Percentiles rank a stretch among this genome's conserved stretches.
Conservation (phyloP, 1,140 invertebrate genomes). For the Drosophila busckii region DNA sequence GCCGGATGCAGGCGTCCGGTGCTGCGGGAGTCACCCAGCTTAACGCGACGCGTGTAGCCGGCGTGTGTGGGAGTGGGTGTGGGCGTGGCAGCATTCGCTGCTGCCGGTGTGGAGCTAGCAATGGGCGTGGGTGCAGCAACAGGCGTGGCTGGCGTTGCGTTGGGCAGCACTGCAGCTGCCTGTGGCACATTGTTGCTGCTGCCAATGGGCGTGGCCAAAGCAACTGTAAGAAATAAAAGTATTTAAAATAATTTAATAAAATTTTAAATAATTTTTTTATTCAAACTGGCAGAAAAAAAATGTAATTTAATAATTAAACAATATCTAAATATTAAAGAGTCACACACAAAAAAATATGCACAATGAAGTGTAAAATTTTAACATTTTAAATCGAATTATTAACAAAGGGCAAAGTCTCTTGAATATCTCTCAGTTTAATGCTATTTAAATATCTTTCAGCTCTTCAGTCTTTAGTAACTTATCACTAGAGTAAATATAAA, state of each 20-base stretch:
- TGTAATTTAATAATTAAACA: no score
- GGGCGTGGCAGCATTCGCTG: conserved; percentile 1
- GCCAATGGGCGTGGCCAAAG: conserved; percentile 1
- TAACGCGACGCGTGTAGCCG: conserved; percentile 83
- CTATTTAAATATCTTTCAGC: no score
- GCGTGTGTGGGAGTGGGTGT: conserved; percentile 69
- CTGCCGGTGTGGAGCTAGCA: conserved; percentile 15
- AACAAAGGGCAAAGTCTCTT: no score
- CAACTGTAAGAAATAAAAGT: conserved; percentile 13
- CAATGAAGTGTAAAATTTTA: no score
- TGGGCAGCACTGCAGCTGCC: conserved; percentile 1
- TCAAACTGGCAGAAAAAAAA: no score
- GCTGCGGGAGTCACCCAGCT: conserved; percentile 84
- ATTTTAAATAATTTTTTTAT: no score
- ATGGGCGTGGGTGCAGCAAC: conserved; percentile 24
- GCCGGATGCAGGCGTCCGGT: conserved; percentile 84
- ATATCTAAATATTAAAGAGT: no score
- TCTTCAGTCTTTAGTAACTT: no score
- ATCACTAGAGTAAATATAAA: no score
- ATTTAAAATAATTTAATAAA: neutral
- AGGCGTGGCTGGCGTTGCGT: conserved; percentile 29
- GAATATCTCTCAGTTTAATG: no score
- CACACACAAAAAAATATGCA: no score
- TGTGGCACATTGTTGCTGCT: neutral
- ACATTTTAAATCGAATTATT: no score